Conservation (phyloP, 2,888 invertebrate species). For the Polyommatus icarus region DNA sequence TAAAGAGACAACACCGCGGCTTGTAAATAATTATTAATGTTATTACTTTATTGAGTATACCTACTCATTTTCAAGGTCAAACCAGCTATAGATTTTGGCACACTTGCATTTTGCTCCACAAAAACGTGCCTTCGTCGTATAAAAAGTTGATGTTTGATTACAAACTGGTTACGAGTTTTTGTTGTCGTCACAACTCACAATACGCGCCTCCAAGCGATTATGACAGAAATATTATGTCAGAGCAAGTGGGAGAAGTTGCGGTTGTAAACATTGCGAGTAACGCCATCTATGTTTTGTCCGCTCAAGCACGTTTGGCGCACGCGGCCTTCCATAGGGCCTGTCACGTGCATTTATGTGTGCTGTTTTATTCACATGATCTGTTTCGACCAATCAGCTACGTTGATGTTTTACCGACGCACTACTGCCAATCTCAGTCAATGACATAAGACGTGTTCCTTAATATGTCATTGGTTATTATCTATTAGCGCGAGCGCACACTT, state of each 20-base stretch:
- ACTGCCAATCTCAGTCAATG: conserved; percentile 56
- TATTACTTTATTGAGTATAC: no score
- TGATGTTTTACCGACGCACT: conserved; percentile 49
- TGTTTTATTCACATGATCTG: conserved; percentile 52
- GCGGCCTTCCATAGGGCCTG: conserved; percentile 47
- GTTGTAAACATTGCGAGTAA: conserved; percentile 58
- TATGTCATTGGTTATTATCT: conserved; percentile 30
- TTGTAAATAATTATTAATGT: no score
- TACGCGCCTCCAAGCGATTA: conserved; percentile 47
- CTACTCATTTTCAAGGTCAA: conserved; percentile 26
- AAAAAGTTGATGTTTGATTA: conserved; percentile 19
- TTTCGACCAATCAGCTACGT: conserved; percentile 51
- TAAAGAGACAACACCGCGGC: no score
- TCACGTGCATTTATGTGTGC: conserved; percentile 58
- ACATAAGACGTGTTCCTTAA: no score
- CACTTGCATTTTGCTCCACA: neutral
- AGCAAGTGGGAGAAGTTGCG: conserved; percentile 39
- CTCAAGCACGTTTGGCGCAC: conserved; percentile 34
- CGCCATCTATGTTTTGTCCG: conserved; percentile 54
- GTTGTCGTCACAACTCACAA: conserved; percentile 44
- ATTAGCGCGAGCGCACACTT: conserved; percentile 44
- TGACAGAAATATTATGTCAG: conserved; percentile 66
- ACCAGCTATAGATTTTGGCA: neutral
- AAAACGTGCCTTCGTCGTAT: conserved; percentile 1
- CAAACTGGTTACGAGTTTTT: conserved; percentile 42